Conservation (phyloP, 2,113 vertebrate genomes). For the Ellobius talpinus region DNA sequence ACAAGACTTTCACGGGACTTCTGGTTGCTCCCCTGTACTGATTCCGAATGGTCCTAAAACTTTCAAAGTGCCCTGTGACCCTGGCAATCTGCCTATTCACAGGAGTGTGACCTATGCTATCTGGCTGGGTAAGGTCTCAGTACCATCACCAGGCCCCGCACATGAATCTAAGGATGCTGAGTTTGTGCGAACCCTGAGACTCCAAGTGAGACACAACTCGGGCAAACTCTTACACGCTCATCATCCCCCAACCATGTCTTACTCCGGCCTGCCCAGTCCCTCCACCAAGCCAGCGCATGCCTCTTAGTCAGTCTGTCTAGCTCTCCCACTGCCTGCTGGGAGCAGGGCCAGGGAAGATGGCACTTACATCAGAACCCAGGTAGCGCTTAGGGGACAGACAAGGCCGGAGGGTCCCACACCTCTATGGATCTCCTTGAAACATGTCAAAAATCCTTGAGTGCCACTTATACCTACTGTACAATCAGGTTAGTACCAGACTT, state of each 20-base stretch:
- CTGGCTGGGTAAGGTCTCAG: not conserved
- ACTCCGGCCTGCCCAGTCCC: not conserved
- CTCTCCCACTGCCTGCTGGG: not conserved
- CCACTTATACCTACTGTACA: rapidly evolving
- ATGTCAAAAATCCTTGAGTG: not conserved
- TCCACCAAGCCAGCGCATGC: not conserved
- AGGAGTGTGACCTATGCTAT: not conserved
- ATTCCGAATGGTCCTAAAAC: not conserved
- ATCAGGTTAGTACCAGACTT: not conserved
- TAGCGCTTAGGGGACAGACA: not conserved
- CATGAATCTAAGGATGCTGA: not conserved
- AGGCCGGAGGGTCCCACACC: not conserved
- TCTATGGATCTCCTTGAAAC: not conserved
- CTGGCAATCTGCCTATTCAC: not conserved
- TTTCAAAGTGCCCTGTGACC: not conserved
- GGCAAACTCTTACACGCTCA: not conserved
- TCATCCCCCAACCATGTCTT: not conserved
- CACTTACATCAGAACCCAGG: not conserved
- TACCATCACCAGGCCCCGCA: rapidly evolving
- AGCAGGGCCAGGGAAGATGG: not conserved
- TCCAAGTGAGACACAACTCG: not conserved
- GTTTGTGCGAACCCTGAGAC: not conserved
- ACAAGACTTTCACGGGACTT: not conserved
- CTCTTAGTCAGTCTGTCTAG: not conserved
- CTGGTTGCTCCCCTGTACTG: not conserved